phyloP scores from a whole-genome alignment of 2,888 invertebrate species.

The Orchesellides sinensis region DNA sequence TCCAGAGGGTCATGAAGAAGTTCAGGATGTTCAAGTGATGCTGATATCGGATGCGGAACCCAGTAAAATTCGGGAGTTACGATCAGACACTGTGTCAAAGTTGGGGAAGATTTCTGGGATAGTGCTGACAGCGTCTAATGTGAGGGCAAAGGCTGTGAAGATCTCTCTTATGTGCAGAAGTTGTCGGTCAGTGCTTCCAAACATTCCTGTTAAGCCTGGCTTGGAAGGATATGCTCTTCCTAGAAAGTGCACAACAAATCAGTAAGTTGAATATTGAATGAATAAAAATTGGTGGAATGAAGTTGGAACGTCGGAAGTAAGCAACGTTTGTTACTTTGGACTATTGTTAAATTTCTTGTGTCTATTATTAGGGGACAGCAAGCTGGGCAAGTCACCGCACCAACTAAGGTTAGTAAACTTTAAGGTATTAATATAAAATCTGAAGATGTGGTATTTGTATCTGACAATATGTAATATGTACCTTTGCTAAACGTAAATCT shows the following conservation, averaged over 20 bases:
- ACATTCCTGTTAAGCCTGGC: constrained; percentile 94
- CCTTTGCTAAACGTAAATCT: too few species aligned
- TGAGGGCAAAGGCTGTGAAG: constrained; percentile 96
- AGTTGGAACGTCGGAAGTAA: too few species aligned
- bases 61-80: constrained; percentile 86
- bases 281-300: too few species aligned
- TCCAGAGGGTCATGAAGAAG: constrained; percentile 91
- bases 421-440: too few species aligned
- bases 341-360: too few species aligned
- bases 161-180: constrained; percentile 97
- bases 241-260: constrained; percentile 85
- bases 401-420: too few species aligned
- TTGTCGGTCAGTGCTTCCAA: constrained; percentile 92
- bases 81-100: constrained; percentile 95
- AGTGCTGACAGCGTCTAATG: constrained; percentile 94
- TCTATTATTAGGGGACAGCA: too few species aligned
- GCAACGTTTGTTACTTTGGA: neutral
- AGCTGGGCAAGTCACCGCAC: too few species aligned
- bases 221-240: constrained; percentile 97
- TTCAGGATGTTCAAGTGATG: constrained; percentile 95
- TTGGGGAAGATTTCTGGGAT: constrained; percentile 98
- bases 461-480: too few species aligned
- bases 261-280: constrained; percentile 40
- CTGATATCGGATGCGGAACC: constrained; percentile 90
- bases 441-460: too few species aligned